These are phyloP conservation scores for Semibalanus balanoides DNA, from an alignment of 1,140 invertebrate species.

Conservation along the genomic window DNA sequence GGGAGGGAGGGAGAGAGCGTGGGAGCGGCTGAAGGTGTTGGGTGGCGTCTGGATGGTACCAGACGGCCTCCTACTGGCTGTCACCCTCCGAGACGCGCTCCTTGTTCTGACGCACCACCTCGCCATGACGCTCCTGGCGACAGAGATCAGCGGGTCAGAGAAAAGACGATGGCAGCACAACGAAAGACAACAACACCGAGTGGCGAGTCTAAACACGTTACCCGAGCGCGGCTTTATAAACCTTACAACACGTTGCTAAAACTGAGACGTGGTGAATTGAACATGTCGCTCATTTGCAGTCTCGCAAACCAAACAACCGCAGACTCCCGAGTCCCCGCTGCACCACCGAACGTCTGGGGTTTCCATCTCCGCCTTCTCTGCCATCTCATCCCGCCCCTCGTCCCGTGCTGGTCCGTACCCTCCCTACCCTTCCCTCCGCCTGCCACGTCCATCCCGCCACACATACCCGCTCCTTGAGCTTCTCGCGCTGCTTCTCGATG, in stretches of 20 bases:
- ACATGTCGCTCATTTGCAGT: too few species aligned
- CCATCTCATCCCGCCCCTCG: too few species aligned
- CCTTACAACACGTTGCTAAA: too few species aligned
- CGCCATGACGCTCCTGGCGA: neutral
- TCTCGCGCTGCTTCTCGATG: neutral
- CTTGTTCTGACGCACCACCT: neutral
- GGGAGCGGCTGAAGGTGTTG: neutral
- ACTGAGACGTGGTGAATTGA: too few species aligned
- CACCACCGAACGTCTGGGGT: too few species aligned
- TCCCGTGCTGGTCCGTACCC: too few species aligned
- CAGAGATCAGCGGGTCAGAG: neutral
- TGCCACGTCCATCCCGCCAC: neutral
- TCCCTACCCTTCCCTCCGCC: too few species aligned
- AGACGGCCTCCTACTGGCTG: neutral
- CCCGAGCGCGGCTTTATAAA: too few species aligned
- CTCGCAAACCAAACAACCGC: too few species aligned
- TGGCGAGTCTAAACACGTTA: neutral
- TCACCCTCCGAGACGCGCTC: neutral
- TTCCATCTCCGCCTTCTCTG: too few species aligned
- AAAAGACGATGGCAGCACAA: neutral
- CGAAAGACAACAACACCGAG: neutral
- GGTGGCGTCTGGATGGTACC: neutral
- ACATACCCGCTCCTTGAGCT: neutral
- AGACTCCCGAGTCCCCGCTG: too few species aligned
- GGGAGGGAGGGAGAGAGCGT: neutral